Evolutionary conservation across 1,140 invertebrate genomes (phyloP), one percentile per base, ranked within the genome.

Genomic region (Copidosoma floridanum): DNA sequence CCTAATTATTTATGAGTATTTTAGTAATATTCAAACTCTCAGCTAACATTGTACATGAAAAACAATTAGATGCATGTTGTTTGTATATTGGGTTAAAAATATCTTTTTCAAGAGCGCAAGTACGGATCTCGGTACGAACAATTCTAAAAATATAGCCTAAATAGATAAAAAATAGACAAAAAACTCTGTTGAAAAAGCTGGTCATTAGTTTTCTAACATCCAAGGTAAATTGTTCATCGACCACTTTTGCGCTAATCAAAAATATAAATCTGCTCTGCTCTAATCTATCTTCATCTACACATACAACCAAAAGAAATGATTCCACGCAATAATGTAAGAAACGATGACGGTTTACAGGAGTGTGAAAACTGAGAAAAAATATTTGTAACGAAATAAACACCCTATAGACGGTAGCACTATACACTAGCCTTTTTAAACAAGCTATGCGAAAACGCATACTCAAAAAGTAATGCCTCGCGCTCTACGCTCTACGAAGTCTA

Each of bases 101-200:
- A 32, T 32, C 29, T 32, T 32, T 32, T 12, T 32, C 29, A n/a
- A n/a, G n/a, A n/a, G n/a, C n/a, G n/a, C n/a, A n/a, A n/a, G n/a
- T n/a, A n/a, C n/a, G n/a, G n/a, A n/a, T n/a, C n/a, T n/a, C n/a
- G 7, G 5, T 43, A n/a, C n/a, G 29, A 46, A 27, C 23, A 41
- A 32, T 10, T 11, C 7, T 57, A 16, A 40, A 57, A 50, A 40
- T 40, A 50, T 23, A 50, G 35, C 2, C 11, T 18, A 50, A 57
- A 50, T 57, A 50, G 54, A 57, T 57, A 48, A 48, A 50, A 47
- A 26, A n/a, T n/a, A n/a, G n/a, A n/a, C n/a, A n/a, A n/a, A n/a
- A n/a, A n/a, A 1, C 3, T 26, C 32, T 26, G n/a, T 24, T 14
- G 32, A 32, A 14, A 38, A 47, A 29, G 46, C 43, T 53, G 21